Percentiles rank a stretch among this genome's conserved stretches.
Evolutionary conservation across 1,140 invertebrate species (phyloP).

Genomic region (Sycobia sp.): DNA sequence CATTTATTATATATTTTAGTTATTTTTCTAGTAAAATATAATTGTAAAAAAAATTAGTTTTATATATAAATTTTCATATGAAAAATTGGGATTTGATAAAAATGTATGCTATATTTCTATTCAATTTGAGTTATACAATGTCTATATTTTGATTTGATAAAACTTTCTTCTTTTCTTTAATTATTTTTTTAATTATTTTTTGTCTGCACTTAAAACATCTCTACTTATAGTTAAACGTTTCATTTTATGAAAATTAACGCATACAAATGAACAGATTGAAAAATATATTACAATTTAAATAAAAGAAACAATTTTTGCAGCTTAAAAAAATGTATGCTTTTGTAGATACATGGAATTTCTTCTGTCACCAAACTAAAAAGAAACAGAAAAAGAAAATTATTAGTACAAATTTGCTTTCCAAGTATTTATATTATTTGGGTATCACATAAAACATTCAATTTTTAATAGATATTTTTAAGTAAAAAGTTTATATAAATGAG

Average conservation of each 20-base stretch:
- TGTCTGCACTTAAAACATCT: slow-evolving; percentile 22
- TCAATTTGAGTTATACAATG: slow-evolving; percentile 2
- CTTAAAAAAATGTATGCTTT: slow-evolving; percentile 20
- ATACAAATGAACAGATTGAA: slow-evolving; percentile 12
- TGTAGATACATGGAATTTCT: slow-evolving; percentile 16
- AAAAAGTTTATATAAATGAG: background rate
- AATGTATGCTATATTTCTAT: no score
- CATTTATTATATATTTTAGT: no score
- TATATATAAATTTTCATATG: slow-evolving; percentile 11
- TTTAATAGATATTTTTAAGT: slow-evolving; percentile 1
- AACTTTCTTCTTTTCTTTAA: slow-evolving; percentile 3
- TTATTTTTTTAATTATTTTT: no score
- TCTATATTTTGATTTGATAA: background rate
- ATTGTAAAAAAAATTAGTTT: background rate
- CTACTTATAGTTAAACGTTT: slow-evolving; percentile 20
- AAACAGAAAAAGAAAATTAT: slow-evolving; percentile 18
- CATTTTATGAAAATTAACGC: slow-evolving; percentile 17
- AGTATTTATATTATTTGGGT: background rate
- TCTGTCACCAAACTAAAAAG: slow-evolving; percentile 29
- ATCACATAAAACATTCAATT: background rate
- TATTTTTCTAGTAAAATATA: no score
- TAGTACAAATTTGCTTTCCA: background rate
- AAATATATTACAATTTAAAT: slow-evolving; percentile 9
- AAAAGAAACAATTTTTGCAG: slow-evolving; percentile 1
- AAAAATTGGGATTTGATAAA: slow-evolving; percentile 18